These are phyloP conservation scores for Scalopus aquaticus DNA, from an alignment of 2,113 vertebrate genomes.

Conservation along the genomic window DNA sequence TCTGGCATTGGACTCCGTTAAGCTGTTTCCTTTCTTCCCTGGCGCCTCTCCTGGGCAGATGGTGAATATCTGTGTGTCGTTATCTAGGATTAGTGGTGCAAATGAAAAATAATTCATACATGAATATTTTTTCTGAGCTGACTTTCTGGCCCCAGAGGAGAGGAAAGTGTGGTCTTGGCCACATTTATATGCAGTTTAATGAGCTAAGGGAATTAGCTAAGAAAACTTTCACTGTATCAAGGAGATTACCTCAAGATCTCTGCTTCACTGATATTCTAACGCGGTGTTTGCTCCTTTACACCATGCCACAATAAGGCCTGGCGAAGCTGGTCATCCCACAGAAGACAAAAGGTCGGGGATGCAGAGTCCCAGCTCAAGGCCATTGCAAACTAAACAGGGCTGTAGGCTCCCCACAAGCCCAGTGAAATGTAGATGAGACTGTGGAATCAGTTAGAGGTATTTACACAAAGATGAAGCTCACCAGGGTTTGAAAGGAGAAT, in stretches of 20 bases:
- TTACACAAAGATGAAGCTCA: background rate
- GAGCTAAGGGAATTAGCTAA: background rate
- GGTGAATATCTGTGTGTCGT: background rate
- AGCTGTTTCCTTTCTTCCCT: background rate
- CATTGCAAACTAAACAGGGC: too few relatives aligned
- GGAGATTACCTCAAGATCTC: background rate
- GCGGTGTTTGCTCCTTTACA: background rate
- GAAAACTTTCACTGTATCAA: background rate
- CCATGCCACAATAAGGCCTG: background rate
- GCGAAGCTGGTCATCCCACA: background rate
- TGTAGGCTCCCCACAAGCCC: background rate
- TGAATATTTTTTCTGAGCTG: background rate
- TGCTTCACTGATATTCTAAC: background rate
- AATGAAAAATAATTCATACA: background rate
- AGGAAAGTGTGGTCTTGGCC: background rate
- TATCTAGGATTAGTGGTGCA: background rate
- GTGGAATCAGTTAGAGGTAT: too few relatives aligned
- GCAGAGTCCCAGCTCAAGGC: background rate
- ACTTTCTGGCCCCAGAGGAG: background rate
- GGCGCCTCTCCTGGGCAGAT: background rate
- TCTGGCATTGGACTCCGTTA: background rate
- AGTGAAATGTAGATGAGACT: background rate
- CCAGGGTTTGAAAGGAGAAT: background rate
- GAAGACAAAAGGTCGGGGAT: background rate
- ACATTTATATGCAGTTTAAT: background rate